Conservation (phyloP, 2,113 vertebrate genomes). For the Erpornis zantholeuca region DNA sequence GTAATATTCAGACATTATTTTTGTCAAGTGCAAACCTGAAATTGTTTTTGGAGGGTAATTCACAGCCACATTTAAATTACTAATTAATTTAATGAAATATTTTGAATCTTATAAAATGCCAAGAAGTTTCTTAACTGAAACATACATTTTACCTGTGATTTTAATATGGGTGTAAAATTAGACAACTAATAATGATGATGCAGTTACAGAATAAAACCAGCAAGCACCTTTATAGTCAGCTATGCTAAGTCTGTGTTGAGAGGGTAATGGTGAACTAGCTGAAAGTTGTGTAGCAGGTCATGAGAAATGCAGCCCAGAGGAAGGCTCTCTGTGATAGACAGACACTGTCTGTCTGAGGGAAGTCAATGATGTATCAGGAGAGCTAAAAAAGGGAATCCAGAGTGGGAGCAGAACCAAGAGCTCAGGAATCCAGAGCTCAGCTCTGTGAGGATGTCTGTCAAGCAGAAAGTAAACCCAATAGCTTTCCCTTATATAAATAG, state of each 20-base stretch:
- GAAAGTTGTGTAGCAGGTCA: background rate
- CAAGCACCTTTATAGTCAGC: background rate
- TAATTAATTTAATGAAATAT: background rate
- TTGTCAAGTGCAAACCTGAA: background rate
- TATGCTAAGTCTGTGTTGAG: background rate
- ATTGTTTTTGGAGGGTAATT: background rate
- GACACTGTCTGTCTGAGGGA: background rate
- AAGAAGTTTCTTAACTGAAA: background rate
- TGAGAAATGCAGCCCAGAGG: background rate
- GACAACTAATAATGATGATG: background rate
- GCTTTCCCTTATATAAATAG: background rate
- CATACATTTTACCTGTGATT: background rate
- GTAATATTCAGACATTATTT: background rate
- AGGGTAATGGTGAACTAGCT: accelerated
- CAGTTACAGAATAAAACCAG: background rate
- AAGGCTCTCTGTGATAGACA: background rate
- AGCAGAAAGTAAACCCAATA: background rate
- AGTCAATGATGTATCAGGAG: background rate
- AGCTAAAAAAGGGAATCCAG: background rate
- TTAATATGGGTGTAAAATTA: background rate
- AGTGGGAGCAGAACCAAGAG: background rate
- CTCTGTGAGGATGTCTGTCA: background rate
- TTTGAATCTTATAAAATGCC: background rate
- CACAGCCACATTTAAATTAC: background rate
- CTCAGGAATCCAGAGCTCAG: background rate